Evolutionary conservation across 2,888 invertebrate genomes (phyloP).

Genomic region (Saturnia japonica): DNA sequence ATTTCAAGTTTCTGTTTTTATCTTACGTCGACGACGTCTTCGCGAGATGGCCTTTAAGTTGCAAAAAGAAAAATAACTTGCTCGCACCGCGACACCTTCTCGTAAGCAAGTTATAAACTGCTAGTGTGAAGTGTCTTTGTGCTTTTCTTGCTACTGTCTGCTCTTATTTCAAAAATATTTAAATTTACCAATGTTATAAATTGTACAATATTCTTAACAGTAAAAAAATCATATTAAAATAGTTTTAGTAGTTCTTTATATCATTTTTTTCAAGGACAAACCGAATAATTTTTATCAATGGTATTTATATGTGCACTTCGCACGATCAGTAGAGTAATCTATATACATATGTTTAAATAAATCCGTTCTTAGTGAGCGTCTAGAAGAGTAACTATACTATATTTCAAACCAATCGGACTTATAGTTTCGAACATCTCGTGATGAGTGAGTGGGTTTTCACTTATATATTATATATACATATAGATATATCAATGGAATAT

Average conservation of each 20-base stretch:
- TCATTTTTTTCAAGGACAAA: not conserved
- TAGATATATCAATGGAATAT: too few species aligned
- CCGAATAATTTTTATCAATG: not conserved
- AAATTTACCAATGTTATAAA: not conserved
- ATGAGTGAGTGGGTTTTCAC: too few species aligned
- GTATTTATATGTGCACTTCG: too few species aligned
- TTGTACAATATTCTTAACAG: not conserved
- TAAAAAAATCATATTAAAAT: not conserved
- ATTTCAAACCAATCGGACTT: too few species aligned
- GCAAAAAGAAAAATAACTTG: conserved; percentile 38
- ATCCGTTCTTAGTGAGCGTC: too few species aligned
- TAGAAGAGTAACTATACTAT: too few species aligned
- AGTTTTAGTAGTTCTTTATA: not conserved
- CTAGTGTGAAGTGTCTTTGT: conserved; percentile 33
- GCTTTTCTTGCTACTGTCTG: conserved; percentile 32
- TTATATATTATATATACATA: too few species aligned
- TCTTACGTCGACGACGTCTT: conserved; percentile 37
- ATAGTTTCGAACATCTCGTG: too few species aligned
- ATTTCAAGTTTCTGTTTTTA: conserved; percentile 37
- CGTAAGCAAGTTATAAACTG: not conserved
- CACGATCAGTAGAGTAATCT: too few species aligned
- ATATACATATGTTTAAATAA: too few species aligned
- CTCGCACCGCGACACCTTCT: not conserved
- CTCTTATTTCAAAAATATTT: not conserved
- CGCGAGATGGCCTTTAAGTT: conserved; percentile 42